These are phyloP conservation scores for Ctenopoma multispine DNA, from an alignment of 2,797 vertebrate genomes.

Conservation along the genomic window DNA sequence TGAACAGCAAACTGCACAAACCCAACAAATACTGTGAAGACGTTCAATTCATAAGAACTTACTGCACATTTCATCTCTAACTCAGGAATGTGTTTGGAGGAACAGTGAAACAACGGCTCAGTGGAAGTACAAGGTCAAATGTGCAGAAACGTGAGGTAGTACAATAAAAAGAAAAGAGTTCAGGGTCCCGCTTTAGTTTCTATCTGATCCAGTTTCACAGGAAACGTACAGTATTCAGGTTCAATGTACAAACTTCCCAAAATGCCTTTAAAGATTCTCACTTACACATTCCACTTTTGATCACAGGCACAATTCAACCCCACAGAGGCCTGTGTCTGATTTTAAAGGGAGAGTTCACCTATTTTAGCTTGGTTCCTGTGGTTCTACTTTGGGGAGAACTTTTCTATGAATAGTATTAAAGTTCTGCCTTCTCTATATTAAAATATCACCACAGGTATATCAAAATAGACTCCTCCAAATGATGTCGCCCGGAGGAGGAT, in stretches of 20 bases:
- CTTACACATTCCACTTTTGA: slow-evolving; percentile 12
- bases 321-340: neutral
- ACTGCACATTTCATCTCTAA: neutral
- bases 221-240: neutral
- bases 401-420: too few relatives aligned
- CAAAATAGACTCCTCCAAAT: too few relatives aligned
- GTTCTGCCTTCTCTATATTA: too few relatives aligned
- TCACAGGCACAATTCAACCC: neutral
- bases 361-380: too few relatives aligned
- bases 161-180: slow-evolving; percentile 17
- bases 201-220: slow-evolving; percentile 8
- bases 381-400: too few relatives aligned
- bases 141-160: slow-evolving; percentile 64
- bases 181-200: slow-evolving; percentile 14
- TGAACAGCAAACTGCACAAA: slow-evolving; percentile 4
- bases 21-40: neutral
- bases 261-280: neutral
- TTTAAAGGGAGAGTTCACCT: neutral
- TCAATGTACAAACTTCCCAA: neutral
- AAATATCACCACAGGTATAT: too few relatives aligned
- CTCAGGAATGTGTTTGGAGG: slow-evolving; percentile 44
- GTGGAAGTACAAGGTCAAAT: slow-evolving; percentile 25
- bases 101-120: slow-evolving; percentile 22
- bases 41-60: neutral
- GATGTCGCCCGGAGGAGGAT: too few relatives aligned